Evolutionary conservation across 2,888 invertebrate species (phyloP), one percentile per base, ranked within the genome.

Genomic region (Lasioglossum zephyrum): DNA sequence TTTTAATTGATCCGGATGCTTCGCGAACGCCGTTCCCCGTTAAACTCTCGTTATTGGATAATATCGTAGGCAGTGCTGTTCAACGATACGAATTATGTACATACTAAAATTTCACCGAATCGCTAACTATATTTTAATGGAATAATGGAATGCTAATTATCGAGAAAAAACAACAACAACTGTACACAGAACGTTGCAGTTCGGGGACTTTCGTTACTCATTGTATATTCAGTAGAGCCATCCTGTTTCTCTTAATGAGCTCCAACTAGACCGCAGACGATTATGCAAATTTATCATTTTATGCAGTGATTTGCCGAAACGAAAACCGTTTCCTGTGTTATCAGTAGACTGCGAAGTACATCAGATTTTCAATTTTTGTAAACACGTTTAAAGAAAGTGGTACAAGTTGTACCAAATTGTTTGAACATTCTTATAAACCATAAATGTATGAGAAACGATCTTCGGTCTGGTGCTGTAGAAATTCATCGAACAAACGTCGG

Each of bases 221-320:
- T 70, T 70, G 41, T 70, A 70, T n/a, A 70, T 70, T 70, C 41
- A 13, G 41, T n/a, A 41, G 41, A 41, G 39, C n/a, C 39, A n/a
- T 41, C n/a, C n/a, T 41, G 41, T n/a, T 41, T 41, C 70, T 70
- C 41, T 70, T 41, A 70, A 70, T 13, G 70, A 70, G 70, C 6
- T 4, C 18, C 36, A 53, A 26, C 39, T 41, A 70, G 70, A 41
- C 41, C 70, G 41, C n/a, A n/a, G 2, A 41, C 39, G 70, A 41
- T 41, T 70, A 70, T 70, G 70, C 41, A 70, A 70, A 69, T 69
- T 22, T 4, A 22, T 36, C 9, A 39, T 39, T 69, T 22, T 39
- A 22, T 22, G 39, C 39, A 39, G 69, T 22, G 69, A 39, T 39
- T 22, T 36, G 22, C 39, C 39, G n/a, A 70, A n/a, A 70, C 41